These are phyloP conservation scores for Takifugu bimaculatus DNA, from an alignment of 2,113 vertebrate genomes.

Conservation along the genomic window DNA sequence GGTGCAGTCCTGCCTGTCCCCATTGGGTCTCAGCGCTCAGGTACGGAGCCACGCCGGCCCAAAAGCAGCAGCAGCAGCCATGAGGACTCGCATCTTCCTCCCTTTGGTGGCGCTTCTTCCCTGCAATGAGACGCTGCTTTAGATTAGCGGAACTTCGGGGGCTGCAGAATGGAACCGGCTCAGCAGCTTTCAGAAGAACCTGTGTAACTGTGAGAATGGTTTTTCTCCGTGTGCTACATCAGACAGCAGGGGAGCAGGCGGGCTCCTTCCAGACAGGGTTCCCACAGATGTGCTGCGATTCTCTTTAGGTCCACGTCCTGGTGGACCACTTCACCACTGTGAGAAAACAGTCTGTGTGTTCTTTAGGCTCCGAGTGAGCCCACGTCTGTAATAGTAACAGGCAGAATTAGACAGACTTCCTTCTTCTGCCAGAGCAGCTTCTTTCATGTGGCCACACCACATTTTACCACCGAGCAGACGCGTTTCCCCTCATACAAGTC, in stretches of 20 bases:
- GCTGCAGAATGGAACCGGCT: not conserved
- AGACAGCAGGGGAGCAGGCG: constrained; percentile 25
- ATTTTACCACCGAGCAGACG: constrained; percentile 47
- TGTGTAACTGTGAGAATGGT: constrained; percentile 9
- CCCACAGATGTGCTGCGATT: constrained; percentile 52
- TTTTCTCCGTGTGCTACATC: not conserved
- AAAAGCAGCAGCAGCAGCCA: constrained; percentile 59
- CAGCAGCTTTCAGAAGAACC: not conserved
- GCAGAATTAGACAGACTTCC: constrained; percentile 65
- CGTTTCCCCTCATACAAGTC: constrained; percentile 41
- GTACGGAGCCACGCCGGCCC: too few species aligned
- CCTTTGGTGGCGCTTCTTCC: constrained; percentile 33
- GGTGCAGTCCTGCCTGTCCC: too few species aligned
- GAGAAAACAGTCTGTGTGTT: constrained; percentile 70
- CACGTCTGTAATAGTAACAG: constrained; percentile 69
- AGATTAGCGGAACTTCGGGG: constrained; percentile 29
- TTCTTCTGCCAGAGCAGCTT: constrained; percentile 44
- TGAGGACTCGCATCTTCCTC: constrained; percentile 27
- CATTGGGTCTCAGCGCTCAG: too few species aligned
- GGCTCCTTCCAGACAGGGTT: constrained; percentile 53
- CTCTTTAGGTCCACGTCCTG: constrained; percentile 38
- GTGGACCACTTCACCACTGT: constrained; percentile 39
- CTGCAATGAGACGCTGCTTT: constrained; percentile 39
- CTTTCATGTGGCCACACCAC: constrained; percentile 72
- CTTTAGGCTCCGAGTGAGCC: constrained; percentile 66